Evolutionary conservation across 2,797 vertebrate species (phyloP).

Genomic region (Notoglanidium macrostoma): DNA sequence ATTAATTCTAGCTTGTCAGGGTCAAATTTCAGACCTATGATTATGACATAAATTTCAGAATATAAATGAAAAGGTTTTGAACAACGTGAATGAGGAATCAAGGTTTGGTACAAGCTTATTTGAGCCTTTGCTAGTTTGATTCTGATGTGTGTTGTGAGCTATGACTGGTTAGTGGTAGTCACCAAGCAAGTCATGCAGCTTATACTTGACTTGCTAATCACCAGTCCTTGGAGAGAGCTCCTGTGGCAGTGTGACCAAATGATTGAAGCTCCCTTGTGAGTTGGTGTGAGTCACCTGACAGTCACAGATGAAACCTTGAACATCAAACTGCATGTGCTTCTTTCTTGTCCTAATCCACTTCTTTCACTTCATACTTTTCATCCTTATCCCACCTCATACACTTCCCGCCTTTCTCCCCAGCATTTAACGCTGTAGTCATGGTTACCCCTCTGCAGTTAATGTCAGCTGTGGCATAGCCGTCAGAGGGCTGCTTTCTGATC

Average conservation of each 20-base stretch:
- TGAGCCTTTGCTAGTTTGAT: neutral
- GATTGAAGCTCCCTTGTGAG: slow-evolving; percentile 77
- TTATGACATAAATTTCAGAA: neutral
- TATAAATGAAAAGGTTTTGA: slow-evolving; percentile 28
- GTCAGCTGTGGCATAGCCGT: slow-evolving; percentile 57
- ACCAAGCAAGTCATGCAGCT: slow-evolving; percentile 25
- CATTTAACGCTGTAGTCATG: slow-evolving; percentile 76
- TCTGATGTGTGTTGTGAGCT: neutral
- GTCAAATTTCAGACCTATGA: slow-evolving; percentile 34
- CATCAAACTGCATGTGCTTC: slow-evolving; percentile 74
- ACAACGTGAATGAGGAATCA: neutral
- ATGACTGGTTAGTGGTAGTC: neutral
- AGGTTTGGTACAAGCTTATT: slow-evolving; percentile 29
- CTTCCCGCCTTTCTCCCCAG: slow-evolving; percentile 47
- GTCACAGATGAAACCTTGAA: slow-evolving; percentile 79
- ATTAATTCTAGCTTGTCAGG: slow-evolving; percentile 6
- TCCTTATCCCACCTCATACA: neutral
- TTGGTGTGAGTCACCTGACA: slow-evolving; percentile 76
- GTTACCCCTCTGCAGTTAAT: slow-evolving; percentile 69
- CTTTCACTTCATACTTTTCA: slow-evolving; percentile 47
- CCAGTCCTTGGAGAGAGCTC: slow-evolving; percentile 71
- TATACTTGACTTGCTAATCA: slow-evolving; percentile 69
- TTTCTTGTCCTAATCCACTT: slow-evolving; percentile 56
- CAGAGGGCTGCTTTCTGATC: slow-evolving; percentile 69
- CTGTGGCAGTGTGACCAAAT: slow-evolving; percentile 71